Evolutionary conservation across 2,113 vertebrate genomes (phyloP).

Genomic region (Tetrao urogallus): DNA sequence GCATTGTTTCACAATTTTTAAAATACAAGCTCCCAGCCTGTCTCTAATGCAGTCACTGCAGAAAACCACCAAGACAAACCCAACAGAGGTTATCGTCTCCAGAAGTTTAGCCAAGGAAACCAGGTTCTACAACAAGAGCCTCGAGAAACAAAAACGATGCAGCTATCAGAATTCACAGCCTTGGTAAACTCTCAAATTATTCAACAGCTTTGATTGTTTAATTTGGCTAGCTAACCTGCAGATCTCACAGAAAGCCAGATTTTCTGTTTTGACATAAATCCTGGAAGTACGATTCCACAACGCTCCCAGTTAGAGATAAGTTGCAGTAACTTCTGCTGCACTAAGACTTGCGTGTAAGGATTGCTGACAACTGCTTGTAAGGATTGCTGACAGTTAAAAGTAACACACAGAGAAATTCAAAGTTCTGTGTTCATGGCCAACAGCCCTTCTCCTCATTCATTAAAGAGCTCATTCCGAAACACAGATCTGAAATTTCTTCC

Average conservation of each 20-base stretch:
- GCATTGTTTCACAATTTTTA: background rate
- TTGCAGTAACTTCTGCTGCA: background rate
- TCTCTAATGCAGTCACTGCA: background rate
- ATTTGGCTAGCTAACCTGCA: background rate
- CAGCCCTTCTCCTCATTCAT: background rate
- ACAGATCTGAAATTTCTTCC: constrained; percentile 7
- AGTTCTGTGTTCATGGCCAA: background rate
- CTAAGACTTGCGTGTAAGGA: background rate
- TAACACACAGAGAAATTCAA: background rate
- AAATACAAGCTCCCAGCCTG: background rate
- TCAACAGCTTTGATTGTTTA: background rate
- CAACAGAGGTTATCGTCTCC: background rate
- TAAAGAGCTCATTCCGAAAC: constrained; percentile 10
- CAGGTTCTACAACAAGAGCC: background rate
- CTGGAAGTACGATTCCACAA: background rate
- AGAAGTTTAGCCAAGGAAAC: background rate
- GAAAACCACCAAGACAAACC: background rate
- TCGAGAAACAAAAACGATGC: background rate
- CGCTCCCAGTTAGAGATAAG: background rate
- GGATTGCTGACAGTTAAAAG: background rate
- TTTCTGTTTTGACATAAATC: background rate
- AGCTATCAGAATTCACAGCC: background rate
- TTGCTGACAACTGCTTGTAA: background rate
- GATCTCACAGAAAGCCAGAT: background rate
- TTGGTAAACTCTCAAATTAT: background rate